phyloP scores from a whole-genome alignment of 2,113 vertebrate species.

The Corvus moneduloides region DNA sequence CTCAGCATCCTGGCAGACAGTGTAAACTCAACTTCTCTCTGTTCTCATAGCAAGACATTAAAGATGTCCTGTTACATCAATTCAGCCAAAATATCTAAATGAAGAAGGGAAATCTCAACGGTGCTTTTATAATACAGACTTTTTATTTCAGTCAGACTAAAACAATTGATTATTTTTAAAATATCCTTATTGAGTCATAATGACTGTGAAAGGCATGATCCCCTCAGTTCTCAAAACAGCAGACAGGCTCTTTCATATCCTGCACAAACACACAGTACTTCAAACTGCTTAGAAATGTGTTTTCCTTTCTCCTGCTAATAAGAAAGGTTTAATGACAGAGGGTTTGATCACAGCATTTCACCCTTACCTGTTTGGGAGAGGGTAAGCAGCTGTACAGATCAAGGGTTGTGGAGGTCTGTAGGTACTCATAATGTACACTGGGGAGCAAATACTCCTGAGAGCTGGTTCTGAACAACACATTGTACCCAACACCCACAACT shows the following conservation, averaged over 20 bases:
- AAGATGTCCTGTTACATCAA: constrained; percentile 52
- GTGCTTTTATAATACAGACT: constrained; percentile 19
- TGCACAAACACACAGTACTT: neutral
- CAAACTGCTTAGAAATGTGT: neutral
- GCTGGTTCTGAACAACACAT: neutral
- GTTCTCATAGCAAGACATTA: neutral
- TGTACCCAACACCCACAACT: neutral
- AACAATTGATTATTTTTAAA: constrained; percentile 67
- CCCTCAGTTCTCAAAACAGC: neutral
- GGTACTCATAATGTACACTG: neutral
- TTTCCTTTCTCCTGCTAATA: neutral
- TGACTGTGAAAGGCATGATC: neutral
- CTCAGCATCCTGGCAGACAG: neutral
- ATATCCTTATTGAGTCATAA: constrained; percentile 22
- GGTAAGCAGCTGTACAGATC: neutral
- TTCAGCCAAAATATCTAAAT: constrained; percentile 4
- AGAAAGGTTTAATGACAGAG: neutral
- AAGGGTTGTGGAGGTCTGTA: neutral
- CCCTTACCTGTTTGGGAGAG: neutral
- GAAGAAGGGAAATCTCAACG: constrained; percentile 1
- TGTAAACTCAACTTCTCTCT: neutral
- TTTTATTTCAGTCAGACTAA: constrained; percentile 42
- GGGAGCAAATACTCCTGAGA: neutral
- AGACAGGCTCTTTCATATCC: neutral
- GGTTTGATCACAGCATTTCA: neutral